Evolutionary conservation across 2,888 invertebrate species (phyloP).

Genomic region (Diaperis boleti): DNA sequence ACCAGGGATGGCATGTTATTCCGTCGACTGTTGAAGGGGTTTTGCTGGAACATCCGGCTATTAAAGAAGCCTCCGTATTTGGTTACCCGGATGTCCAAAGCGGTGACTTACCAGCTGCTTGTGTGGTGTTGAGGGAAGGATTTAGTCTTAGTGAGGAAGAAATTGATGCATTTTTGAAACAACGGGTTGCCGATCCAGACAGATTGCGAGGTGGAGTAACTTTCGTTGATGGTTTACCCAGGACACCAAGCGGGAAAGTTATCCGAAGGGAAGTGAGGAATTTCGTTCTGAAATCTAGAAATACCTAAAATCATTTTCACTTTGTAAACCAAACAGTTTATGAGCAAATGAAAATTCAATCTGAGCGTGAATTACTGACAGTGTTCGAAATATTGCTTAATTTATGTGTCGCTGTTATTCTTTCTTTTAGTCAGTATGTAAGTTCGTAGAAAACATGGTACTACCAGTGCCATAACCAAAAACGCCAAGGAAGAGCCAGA

Average conservation of each 20-base stretch:
- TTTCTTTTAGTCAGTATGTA: no score
- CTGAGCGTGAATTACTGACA: no score
- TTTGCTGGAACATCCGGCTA: constrained; percentile 52
- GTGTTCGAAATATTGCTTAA: no score
- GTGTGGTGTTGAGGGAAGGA: constrained; percentile 38
- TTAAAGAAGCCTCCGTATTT: constrained; percentile 55
- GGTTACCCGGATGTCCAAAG: constrained; percentile 51
- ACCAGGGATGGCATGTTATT: constrained; percentile 56
- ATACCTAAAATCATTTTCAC: no score
- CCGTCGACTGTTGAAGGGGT: constrained; percentile 54
- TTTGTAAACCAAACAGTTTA: no score
- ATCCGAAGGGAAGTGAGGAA: constrained; percentile 1
- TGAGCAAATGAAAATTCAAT: no score
- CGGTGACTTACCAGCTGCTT: constrained; percentile 50
- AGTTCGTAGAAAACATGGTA: no score
- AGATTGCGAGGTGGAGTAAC: constrained; percentile 43
- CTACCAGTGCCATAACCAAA: no score
- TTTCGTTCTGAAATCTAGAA: no score
- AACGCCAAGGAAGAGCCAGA: no score
- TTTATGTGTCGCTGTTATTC: no score
- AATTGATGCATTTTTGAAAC: constrained; percentile 33
- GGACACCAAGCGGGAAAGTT: constrained; percentile 41
- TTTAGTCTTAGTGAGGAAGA: constrained; percentile 14
- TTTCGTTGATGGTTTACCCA: constrained; percentile 34
- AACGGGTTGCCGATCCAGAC: constrained; percentile 39